Evolutionary conservation across 2,113 vertebrate genomes (phyloP).

Genomic region (Rhizomys pruinosus): DNA sequence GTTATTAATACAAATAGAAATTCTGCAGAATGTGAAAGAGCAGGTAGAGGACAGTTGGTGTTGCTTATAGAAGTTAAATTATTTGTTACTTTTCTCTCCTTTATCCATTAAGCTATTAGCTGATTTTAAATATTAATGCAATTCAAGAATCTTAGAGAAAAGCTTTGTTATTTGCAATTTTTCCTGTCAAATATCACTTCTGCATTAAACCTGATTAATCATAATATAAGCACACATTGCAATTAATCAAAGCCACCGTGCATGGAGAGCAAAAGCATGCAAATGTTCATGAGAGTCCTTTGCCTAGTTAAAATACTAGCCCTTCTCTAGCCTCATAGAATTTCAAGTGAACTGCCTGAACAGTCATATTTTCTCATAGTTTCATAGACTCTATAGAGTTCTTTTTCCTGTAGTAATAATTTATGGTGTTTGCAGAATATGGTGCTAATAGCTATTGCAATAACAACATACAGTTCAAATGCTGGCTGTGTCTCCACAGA

Average conservation of each 20-base stretch:
- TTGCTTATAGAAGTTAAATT: constrained; percentile 63
- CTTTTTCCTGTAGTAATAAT: constrained; percentile 54
- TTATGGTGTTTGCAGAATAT: constrained; percentile 39
- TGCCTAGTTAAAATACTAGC: constrained; percentile 1
- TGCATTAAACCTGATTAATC: constrained; percentile 17
- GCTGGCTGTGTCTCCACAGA: constrained; percentile 2
- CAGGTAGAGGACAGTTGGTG: constrained; percentile 35
- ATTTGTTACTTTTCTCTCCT: constrained; percentile 50
- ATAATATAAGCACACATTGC: not conserved
- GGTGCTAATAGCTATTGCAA: constrained; percentile 31
- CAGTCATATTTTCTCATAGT: constrained; percentile 29
- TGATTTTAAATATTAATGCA: constrained; percentile 75
- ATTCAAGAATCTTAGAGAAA: constrained; percentile 47
- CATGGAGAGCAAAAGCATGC: constrained; percentile 2
- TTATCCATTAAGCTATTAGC: constrained; percentile 57
- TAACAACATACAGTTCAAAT: constrained; percentile 7
- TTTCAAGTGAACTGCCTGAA: constrained; percentile 33
- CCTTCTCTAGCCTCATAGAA: not conserved
- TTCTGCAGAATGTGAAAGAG: constrained; percentile 67
- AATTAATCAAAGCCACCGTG: constrained; percentile 17
- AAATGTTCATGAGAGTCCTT: constrained; percentile 19
- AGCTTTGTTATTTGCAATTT: constrained; percentile 8
- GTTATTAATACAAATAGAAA: constrained; percentile 82
- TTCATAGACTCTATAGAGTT: not conserved
- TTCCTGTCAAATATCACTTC: constrained; percentile 25